Percentiles rank a stretch among this genome's conserved stretches.
Evolutionary conservation across 30 jellyfish, hydroid and myxozoan species (phyloP).

Genomic region (Aurelia sp.): DNA sequence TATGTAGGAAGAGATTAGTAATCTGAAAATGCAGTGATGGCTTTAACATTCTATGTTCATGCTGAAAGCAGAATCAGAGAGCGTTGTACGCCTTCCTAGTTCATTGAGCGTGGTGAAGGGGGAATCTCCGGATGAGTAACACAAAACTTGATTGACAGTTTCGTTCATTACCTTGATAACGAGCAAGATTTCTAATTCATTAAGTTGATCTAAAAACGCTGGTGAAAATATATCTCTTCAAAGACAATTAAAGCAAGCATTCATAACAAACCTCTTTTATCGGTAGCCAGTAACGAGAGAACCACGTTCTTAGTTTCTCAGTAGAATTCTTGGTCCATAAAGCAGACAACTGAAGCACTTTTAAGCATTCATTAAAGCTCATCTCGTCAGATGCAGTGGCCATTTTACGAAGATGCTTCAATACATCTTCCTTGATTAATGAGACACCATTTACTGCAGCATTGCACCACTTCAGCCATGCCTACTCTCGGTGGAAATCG

Average conservation of each 20-base stretch:
- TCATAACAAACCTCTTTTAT: constrained; percentile 1
- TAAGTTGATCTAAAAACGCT: no score
- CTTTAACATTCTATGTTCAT: no score
- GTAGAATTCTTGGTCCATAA: constrained; percentile 13
- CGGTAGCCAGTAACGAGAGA: constrained; percentile 26
- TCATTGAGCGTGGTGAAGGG: no score
- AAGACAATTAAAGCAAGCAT: background rate
- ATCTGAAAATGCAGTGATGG: no score
- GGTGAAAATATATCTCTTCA: no score
- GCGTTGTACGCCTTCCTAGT: no score
- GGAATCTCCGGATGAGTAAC: no score
- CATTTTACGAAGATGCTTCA: constrained; percentile 16
- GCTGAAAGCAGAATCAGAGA: no score
- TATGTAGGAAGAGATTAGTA: no score
- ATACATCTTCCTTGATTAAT: constrained; percentile 7
- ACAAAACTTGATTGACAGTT: no score
- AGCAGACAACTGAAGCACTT: background rate
- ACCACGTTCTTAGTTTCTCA: constrained; percentile 22
- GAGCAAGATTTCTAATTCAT: no score
- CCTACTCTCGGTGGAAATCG: constrained; percentile 42
- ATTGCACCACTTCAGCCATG: constrained; percentile 33
- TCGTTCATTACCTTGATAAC: no score
- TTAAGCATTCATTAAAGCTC: background rate
- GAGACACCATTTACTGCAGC: background rate
- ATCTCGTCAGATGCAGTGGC: constrained; percentile 14